A percentile compares a stretch with the other conserved stretches of the same genome.
These are phyloP conservation scores for Neomonachus schauinslandi DNA, from an alignment of 2,113 vertebrate genomes.

Conservation along the genomic window DNA sequence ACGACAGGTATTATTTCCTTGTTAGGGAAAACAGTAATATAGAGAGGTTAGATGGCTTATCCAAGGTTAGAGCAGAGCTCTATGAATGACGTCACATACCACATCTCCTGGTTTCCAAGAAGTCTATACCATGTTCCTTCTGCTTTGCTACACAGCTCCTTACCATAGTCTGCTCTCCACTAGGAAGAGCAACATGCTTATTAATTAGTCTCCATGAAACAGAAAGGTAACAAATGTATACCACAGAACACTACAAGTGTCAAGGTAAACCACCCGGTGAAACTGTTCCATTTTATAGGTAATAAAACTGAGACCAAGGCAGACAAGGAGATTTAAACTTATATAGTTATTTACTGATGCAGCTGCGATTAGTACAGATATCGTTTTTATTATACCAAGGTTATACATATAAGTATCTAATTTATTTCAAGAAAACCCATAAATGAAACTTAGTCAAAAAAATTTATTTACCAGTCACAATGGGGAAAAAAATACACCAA, in stretches of 20 bases:
- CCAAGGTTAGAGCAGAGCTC: not conserved
- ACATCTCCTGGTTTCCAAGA: not conserved
- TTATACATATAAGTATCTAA: not conserved
- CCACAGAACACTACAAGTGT: not conserved
- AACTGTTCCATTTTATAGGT: not conserved
- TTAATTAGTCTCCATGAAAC: not conserved
- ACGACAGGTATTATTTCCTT: not conserved
- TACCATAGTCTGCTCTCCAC: not conserved
- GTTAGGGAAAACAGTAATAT: not conserved
- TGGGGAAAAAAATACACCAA: not conserved
- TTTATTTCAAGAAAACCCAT: not conserved
- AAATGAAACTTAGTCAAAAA: not conserved
- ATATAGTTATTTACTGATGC: not conserved
- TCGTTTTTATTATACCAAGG: not conserved
- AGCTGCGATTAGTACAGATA: not conserved
- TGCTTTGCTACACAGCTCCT: not conserved
- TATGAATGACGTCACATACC: not conserved
- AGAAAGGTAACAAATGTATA: not conserved
- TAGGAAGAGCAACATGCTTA: not conserved
- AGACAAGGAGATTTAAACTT: not conserved
- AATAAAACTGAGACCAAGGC: not conserved
- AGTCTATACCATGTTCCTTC: not conserved
- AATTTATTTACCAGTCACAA: not conserved
- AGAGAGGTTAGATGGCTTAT: not conserved
- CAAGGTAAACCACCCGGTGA: not conserved